Evolutionary conservation across 2,113 vertebrate species (phyloP), one percentile per base, ranked within the genome.

Genomic region (Neolamprologus variostigma): DNA sequence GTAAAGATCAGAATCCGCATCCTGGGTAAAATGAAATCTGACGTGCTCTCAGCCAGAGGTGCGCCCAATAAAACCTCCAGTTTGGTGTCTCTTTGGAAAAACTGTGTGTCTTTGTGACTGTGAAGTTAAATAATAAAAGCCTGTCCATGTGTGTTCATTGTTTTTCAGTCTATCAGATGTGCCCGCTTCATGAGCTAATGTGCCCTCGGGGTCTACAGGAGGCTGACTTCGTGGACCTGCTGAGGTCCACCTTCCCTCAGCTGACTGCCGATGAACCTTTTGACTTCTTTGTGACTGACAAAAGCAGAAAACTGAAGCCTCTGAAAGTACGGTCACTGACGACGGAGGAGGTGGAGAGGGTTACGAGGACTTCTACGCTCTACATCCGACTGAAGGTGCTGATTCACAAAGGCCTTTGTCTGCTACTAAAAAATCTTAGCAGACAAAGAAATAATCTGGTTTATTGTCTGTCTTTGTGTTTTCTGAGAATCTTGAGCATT

Each of bases 311-410:
- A 8, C 90, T 94, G 4, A 83, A 26, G 73, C 2, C 11, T 87
- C 68, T 76, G 40, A 45, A 76, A 76, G 68, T 76, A 47, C 23
- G 42, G 40, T 47, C 68, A 28, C 8, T 76, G 81, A 91, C 87
- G 0, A 37, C 91, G 1, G 87, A 89, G 80, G 59, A 89, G 45
- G 63, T 93, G 21, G 23, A 19, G 59, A 11, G 53, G 3, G 71
- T 26, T 61, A 26, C 3, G 0, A 79, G 89, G 9, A 71, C 21
- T 3, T 84, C 53, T 6, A 9, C 61, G 54, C 63, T 92, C 45
- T 91, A 88, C 86, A 53, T 91, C 26, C 78, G 51, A 14, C 66
- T 40, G 26, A 89, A 83, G 90, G 87, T 91, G 51, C 68, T n/a
- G 9, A 17, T 37, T 35, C 19, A 14, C 2, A 4, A 37, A 53